These are phyloP conservation scores for Pseudopleuronectes americanus DNA, from an alignment of 2,797 vertebrate genomes.

Conservation along the genomic window DNA sequence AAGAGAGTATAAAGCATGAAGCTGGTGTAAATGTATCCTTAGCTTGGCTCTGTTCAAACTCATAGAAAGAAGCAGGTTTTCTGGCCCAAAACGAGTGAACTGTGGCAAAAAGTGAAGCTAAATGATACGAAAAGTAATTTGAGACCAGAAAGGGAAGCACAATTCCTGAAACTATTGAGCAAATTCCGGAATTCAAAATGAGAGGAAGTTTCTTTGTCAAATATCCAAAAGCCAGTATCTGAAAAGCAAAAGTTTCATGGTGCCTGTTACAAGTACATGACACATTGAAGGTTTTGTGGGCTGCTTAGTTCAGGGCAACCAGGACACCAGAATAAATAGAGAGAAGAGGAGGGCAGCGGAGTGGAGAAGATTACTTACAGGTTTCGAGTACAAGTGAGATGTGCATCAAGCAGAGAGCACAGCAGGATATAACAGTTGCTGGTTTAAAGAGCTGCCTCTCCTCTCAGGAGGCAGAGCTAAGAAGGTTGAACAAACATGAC, in stretches of 20 bases:
- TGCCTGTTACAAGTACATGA: neutral
- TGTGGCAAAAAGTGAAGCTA: neutral
- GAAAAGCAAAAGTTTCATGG: neutral
- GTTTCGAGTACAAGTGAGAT: neutral
- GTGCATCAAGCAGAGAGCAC: slow-evolving; percentile 25
- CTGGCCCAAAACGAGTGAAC: neutral
- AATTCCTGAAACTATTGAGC: neutral
- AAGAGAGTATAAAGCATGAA: neutral
- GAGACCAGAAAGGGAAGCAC: neutral
- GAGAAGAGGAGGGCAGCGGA: slow-evolving; percentile 2
- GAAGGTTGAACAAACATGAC: slow-evolving; percentile 14
- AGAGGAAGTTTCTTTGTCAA: neutral
- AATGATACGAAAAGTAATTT: slow-evolving; percentile 1
- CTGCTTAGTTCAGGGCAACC: slow-evolving; percentile 1
- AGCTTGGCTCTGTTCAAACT: slow-evolving; percentile 5
- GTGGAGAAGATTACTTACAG: neutral
- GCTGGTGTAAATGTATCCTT: slow-evolving; percentile 19
- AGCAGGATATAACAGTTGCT: slow-evolving; percentile 14
- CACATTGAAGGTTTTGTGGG: slow-evolving; percentile 16
- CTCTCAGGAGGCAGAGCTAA: neutral
- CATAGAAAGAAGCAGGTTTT: neutral
- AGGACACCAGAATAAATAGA: slow-evolving; percentile 7
- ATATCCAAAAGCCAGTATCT: slow-evolving; percentile 10
- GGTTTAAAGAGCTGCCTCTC: slow-evolving; percentile 3
- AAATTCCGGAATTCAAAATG: neutral